phyloP scores from a whole-genome alignment of 2,113 vertebrate genomes.

The Turdus rufiventris region DNA sequence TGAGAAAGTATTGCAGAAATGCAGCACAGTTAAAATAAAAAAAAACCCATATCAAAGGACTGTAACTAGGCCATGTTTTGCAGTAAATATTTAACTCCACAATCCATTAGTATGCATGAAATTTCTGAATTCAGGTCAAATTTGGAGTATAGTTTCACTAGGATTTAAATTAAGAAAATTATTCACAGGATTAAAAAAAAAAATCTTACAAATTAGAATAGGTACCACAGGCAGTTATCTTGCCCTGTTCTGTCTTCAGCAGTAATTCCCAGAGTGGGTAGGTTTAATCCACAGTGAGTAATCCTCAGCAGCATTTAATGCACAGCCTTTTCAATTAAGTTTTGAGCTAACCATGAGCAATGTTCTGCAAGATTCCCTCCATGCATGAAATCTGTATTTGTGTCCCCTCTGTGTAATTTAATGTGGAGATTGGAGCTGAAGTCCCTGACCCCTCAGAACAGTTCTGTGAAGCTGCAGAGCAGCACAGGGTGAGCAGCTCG shows the following conservation, averaged over 20 bases:
- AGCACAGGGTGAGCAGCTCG: neutral
- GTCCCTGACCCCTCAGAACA: neutral
- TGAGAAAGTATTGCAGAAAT: neutral
- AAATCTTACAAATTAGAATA: neutral
- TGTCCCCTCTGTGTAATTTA: neutral
- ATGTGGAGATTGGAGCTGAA: neutral
- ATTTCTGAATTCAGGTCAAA: neutral
- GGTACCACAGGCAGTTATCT: neutral
- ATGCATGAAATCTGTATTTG: neutral
- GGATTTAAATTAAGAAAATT: neutral
- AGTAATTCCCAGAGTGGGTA: neutral
- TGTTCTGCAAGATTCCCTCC: neutral
- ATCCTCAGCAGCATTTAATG: neutral
- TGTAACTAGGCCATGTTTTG: neutral
- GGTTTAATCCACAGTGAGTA: neutral
- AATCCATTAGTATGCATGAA: neutral
- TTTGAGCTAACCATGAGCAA: neutral
- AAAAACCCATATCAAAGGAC: neutral
- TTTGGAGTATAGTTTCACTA: neutral
- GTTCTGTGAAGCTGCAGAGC: neutral
- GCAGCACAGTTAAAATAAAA: neutral
- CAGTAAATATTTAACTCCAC: neutral
- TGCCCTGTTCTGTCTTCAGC: neutral
- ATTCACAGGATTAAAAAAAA: too few species aligned
- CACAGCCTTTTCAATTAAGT: neutral